Conservation (phyloP, 2,888 invertebrate genomes). For the Phymatocera aterrima region DNA sequence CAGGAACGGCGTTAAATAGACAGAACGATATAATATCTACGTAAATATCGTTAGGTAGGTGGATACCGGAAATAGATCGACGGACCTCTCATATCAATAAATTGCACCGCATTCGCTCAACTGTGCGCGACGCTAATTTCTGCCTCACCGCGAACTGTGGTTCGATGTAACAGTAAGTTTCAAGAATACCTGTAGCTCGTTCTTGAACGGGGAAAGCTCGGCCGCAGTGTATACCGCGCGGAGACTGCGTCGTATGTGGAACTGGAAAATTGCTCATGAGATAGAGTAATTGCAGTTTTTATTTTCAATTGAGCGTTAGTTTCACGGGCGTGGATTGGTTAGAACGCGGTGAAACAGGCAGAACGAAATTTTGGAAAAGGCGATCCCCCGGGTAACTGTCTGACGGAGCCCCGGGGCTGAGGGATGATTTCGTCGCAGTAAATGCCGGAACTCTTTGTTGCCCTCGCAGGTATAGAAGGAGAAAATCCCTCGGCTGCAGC, state of each 20-base stretch:
- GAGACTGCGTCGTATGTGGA: too few relatives aligned
- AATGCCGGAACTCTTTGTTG: conserved; percentile 59
- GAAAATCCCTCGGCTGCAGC: conserved; percentile 60
- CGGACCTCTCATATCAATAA: too few relatives aligned
- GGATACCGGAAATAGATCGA: too few relatives aligned
- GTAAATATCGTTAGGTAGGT: too few relatives aligned
- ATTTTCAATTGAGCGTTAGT: neutral
- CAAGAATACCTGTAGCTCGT: too few relatives aligned
- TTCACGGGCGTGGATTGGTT: conserved; percentile 11
- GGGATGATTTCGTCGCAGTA: conserved; percentile 61
- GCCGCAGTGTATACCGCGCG: too few relatives aligned
- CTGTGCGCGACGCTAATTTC: too few relatives aligned
- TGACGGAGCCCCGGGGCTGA: neutral
- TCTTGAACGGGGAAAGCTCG: too few relatives aligned
- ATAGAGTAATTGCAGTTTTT: conserved; percentile 5
- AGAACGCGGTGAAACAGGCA: neutral
- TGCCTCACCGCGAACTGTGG: too few relatives aligned
- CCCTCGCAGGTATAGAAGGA: conserved; percentile 63
- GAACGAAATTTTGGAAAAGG: conserved; percentile 32
- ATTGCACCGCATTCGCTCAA: too few relatives aligned
- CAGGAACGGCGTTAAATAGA: neutral
- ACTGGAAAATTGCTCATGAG: neutral
- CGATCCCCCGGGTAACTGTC: conserved; percentile 15
- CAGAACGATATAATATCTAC: neutral
- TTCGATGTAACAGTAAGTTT: too few relatives aligned